Base-by-base conservation (phyloP, 1,140 invertebrate species). In the Aphelinus certus region DNA sequence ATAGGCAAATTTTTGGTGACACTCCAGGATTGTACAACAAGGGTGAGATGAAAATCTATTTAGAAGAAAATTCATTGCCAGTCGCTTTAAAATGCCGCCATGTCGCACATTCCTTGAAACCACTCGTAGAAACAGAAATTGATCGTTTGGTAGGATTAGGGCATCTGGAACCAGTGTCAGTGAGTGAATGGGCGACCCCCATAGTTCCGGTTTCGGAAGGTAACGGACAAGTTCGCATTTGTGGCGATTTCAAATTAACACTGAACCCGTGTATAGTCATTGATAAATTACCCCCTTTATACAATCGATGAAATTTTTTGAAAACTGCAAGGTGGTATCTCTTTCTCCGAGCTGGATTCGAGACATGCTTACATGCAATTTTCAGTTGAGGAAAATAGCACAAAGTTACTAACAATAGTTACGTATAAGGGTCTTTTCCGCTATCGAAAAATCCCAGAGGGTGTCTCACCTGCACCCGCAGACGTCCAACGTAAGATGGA, bases 401-500 rank as follows among this genome's bases (percentile, higher is more conserved):
- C 64, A 3, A 56, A 75, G 48, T 49, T 67, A 7, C 62, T 42
- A 72, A 78, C 73, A 42, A 76, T 78, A 42, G 63, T 70, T 55
- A 85, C 83, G 71, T 71, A 77, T 67, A 10, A 42, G 10, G 62
- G 80, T 72, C 65, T 55, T 79, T 85, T 66, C 76, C 60, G 76
- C 76, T 72, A 83, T 79, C 83, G 80, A 76, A 78, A 74, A 71
- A 61, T 81, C 75, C 74, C 76, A 2, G 83, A 80, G 63, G 83
- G 83, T 1, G 78, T 82, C 7, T 79, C 76, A 45, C 55, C 80
- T 71, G 80, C 81, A 64, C 85, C 86, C n/a, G 83, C 83, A 7
- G 85, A 83, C 61, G 88, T 88, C 76, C 86, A 88, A 76, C 74
- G 78, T 51, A 81, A 81, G 3, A 88, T 89, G 73, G 83, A 87